Evolutionary conservation across 2,888 invertebrate species (phyloP), one percentile per base, ranked within the genome.

Genomic region (Mesorhabditis sp.): DNA sequence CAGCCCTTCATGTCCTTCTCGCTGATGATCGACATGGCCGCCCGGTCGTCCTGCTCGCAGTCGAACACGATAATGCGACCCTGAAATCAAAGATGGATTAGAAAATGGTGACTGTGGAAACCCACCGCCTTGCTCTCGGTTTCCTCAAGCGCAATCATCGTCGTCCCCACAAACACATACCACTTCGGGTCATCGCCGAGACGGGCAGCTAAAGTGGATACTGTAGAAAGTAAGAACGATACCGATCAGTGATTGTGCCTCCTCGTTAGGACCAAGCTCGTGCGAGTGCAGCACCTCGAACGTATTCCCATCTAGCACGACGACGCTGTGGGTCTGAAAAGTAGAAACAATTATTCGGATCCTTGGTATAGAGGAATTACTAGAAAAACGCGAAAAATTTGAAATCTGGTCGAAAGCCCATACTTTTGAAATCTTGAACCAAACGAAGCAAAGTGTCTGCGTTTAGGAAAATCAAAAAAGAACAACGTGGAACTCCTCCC

Each of bases 231-330:
- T n/a, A 50, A 50, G 58, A 50, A 50, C n/a, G 15, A 13, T 45
- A 45, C 45, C 66, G 7, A 50, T 13, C 10, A 80, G 43, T n/a
- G 78, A 79, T 5, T 68, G 43, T 0, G 76, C 79, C 6, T 71
- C 68, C 74, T 98, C 98, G 76, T 91, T 91, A 7, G 92, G 90
- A 90, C 92, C 91, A 83, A 98, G 90, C 83, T 95, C 94, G 87
- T 96, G 95, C 0, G 94, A 92, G 87, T 96, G 95, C 62, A 96
- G 88, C 28, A 96, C 90, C 89, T 96, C 95, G 87, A 96, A 96
- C 0, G 95, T 96, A 87, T 96, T 94, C 85, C 95, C 94, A 89
- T 97, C 95, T 72, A 97, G 91, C 67, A 97, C 89, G 43, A 97
- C 89, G 76, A 97, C 89, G 87, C 86, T 86, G 87, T 94, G 92